Conservation (phyloP, 2,113 vertebrate genomes). For the Ursus arctos region DNA sequence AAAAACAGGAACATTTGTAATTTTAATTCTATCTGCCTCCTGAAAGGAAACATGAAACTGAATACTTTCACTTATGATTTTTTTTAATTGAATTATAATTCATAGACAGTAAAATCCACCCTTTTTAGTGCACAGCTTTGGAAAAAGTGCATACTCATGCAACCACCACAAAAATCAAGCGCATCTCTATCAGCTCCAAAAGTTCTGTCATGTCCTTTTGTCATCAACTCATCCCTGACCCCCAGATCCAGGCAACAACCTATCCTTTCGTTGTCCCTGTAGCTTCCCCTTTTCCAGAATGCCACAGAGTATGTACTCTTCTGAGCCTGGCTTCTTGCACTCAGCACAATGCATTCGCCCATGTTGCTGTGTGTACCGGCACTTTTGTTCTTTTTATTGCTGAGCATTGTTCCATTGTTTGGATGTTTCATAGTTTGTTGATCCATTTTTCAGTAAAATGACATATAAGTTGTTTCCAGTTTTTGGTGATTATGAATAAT, state of each 20-base stretch:
- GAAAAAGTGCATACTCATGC: not conserved
- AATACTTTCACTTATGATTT: not conserved
- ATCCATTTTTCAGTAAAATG: not conserved
- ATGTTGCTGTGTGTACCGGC: not conserved
- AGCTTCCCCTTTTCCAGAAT: not conserved
- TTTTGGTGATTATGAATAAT: not conserved
- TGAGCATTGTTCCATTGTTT: not conserved
- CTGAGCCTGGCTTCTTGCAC: not conserved
- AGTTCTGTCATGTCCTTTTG: not conserved
- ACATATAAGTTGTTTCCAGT: not conserved
- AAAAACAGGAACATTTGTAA: not conserved
- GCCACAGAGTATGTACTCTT: not conserved
- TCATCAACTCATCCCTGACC: not conserved
- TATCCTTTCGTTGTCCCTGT: not conserved
- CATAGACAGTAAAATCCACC: not conserved
- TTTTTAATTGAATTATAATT: not conserved
- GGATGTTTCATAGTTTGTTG: not conserved
- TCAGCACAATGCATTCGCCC: not conserved
- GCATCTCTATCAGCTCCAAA: not conserved
- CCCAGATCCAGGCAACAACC: not conserved
- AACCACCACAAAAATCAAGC: not conserved
- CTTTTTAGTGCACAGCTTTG: not conserved
- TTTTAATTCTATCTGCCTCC: not conserved
- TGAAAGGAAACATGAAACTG: not conserved
- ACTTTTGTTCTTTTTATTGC: not conserved